Conservation (phyloP, 2,113 vertebrate genomes). For the Microtus montanus region DNA sequence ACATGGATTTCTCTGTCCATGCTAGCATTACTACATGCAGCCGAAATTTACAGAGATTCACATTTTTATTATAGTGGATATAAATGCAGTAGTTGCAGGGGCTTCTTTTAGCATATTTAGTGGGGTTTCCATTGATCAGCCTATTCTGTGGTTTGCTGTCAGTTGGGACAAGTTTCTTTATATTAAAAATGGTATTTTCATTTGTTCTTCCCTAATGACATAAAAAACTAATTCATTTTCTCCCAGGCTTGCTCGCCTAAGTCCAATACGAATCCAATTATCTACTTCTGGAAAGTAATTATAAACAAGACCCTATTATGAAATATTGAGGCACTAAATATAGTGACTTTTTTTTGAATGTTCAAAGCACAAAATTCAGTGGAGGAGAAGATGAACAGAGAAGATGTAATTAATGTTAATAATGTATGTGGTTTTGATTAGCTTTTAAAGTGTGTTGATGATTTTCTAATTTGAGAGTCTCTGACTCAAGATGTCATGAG, state of each 20-base stretch:
- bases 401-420: constrained; percentile 54
- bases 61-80: not conserved
- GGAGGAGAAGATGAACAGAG: not conserved
- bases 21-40: not conserved
- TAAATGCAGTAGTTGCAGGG: not conserved
- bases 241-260: not conserved
- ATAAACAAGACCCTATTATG: constrained; percentile 50
- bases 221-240: constrained; percentile 8
- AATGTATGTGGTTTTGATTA: constrained; percentile 14
- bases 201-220: constrained; percentile 18
- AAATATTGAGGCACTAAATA: constrained; percentile 29
- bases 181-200: not conserved
- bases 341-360: constrained; percentile 9
- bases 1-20: not conserved
- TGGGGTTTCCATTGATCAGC: not conserved
- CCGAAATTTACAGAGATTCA: not conserved
- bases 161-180: not conserved
- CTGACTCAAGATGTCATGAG: constrained; percentile 2
- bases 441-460: constrained; percentile 9
- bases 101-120: not conserved
- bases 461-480: constrained; percentile 32
- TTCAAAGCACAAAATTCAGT: constrained; percentile 41
- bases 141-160: not conserved
- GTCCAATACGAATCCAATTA: constrained; percentile 25
- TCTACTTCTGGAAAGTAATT: constrained; percentile 52